Percentiles rank a stretch among this genome's conserved stretches.
Evolutionary conservation across 2,113 vertebrate species (phyloP).

Genomic region (Andinoacara biseriatus): DNA sequence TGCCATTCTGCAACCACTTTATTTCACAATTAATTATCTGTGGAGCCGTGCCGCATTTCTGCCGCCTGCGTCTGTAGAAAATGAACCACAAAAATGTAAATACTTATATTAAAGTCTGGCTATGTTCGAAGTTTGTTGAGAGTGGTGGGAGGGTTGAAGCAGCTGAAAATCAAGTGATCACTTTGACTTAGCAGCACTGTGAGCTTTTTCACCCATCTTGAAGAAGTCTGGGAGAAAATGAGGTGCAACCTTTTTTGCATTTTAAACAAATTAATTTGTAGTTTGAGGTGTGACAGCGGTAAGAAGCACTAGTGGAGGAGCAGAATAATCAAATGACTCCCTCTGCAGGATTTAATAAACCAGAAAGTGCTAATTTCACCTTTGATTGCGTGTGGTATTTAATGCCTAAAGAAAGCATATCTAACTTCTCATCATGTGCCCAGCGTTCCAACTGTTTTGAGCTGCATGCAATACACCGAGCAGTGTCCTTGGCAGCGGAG

Average conservation of each 20-base stretch:
- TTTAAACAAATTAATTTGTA: constrained; percentile 72
- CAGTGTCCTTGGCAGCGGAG: constrained; percentile 25
- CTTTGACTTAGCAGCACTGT: background rate
- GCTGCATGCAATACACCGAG: constrained; percentile 15
- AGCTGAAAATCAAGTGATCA: constrained; percentile 28
- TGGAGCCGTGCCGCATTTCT: constrained; percentile 10
- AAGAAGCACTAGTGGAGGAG: constrained; percentile 61
- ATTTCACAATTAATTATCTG: constrained; percentile 51
- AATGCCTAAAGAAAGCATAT: constrained; percentile 65
- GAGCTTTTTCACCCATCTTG: background rate
- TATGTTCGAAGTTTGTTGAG: background rate
- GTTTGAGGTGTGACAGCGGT: constrained; percentile 72
- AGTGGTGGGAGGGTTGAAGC: background rate
- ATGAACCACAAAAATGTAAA: constrained; percentile 48
- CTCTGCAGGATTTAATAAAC: constrained; percentile 70
- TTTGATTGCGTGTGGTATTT: constrained; percentile 70
- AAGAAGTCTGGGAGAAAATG: constrained; percentile 39
- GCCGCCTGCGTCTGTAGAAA: constrained; percentile 16
- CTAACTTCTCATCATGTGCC: constrained; percentile 57
- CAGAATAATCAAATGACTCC: constrained; percentile 69
- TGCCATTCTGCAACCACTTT: constrained; percentile 7
- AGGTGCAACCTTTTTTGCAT: constrained; percentile 47
- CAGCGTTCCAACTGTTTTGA: constrained; percentile 40
- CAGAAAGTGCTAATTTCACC: constrained; percentile 75
- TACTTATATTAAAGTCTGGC: constrained; percentile 1